Percentiles rank a stretch among this genome's conserved stretches.
These are phyloP conservation scores for Drosophila burlai DNA, from an alignment of 1,140 invertebrate species.

Conservation along the genomic window DNA sequence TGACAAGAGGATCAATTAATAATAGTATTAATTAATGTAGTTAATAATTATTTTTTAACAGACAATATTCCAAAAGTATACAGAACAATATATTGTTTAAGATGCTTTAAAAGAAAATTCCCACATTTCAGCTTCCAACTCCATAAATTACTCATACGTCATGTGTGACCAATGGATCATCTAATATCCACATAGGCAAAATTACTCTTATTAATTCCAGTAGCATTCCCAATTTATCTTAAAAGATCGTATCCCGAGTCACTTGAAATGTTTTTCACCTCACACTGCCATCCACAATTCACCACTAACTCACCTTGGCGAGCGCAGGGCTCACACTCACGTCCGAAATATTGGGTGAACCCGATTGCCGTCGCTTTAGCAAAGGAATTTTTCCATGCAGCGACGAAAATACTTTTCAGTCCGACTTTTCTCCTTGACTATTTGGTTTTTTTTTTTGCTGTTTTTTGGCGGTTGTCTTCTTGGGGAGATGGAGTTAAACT, in stretches of 20 bases:
- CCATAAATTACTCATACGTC: not conserved
- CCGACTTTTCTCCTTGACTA: conserved; percentile 20
- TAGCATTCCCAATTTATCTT: not conserved
- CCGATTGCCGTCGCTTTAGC: conserved; percentile 54
- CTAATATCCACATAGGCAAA: not conserved
- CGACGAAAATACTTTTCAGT: conserved; percentile 9
- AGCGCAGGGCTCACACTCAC: conserved; percentile 56
- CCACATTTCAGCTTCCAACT: not conserved
- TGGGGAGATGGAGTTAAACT: conserved; percentile 49
- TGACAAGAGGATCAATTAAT: not conserved
- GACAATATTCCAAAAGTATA: not conserved
- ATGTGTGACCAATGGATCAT: not conserved
- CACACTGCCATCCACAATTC: conserved; percentile 1
- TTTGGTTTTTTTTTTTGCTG: conserved; percentile 4
- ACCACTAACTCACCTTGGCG: conserved; percentile 46
- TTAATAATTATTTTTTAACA: not conserved
- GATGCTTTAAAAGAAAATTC: no score
- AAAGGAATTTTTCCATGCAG: conserved; percentile 14
- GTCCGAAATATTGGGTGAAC: conserved; percentile 42
- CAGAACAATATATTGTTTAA: no score
- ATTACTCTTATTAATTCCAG: not conserved
- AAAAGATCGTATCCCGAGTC: not conserved
- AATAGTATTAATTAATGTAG: not conserved
- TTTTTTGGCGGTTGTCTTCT: conserved; percentile 21
- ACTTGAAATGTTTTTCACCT: not conserved